Conservation (phyloP, 1,140 invertebrate species). For the Dreissena rostriformis region DNA sequence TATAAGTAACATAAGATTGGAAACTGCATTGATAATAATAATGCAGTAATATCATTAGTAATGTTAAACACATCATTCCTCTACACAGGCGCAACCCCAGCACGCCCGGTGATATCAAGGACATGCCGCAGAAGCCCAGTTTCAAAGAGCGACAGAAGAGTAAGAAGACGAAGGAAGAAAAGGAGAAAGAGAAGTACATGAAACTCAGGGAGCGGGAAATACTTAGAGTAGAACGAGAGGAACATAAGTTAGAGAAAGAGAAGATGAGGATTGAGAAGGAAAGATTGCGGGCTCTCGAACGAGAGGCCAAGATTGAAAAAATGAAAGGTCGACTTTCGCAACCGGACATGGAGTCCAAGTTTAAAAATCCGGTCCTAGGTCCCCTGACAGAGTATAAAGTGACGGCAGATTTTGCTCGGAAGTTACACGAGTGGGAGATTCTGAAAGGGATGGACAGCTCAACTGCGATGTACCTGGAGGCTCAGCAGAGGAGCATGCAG, state of each 20-base stretch:
- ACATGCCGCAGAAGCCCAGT: conserved; percentile 15
- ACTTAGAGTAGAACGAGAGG: conserved; percentile 85
- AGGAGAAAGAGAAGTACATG: conserved; percentile 72
- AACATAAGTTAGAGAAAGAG: conserved; percentile 85
- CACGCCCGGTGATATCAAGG: conserved; percentile 1
- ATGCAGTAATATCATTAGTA: no score
- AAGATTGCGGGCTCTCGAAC: conserved; percentile 81
- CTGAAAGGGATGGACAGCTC: conserved; percentile 76
- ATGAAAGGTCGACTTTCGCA: conserved; percentile 76
- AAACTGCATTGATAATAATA: no score
- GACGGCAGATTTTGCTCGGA: conserved; percentile 92
- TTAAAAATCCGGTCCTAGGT: conserved; percentile 69
- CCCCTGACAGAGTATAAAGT: conserved; percentile 82
- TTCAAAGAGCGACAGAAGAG: conserved; percentile 67
- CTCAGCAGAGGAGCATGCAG: conserved; percentile 65
- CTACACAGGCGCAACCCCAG: conserved; percentile 37
- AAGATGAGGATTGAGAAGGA: conserved; percentile 83
- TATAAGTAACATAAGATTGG: no score
- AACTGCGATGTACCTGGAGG: conserved; percentile 69
- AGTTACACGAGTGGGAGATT: conserved; percentile 95
- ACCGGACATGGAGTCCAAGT: conserved; percentile 66
- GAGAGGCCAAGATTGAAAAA: conserved; percentile 83
- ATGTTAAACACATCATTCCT: no score
- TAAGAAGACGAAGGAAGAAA: conserved; percentile 72
- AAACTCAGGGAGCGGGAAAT: conserved; percentile 83